Percentiles rank a stretch among this genome's conserved stretches.
phyloP scores from a whole-genome alignment of 2,113 vertebrate species.

The Balaeniceps rex region DNA sequence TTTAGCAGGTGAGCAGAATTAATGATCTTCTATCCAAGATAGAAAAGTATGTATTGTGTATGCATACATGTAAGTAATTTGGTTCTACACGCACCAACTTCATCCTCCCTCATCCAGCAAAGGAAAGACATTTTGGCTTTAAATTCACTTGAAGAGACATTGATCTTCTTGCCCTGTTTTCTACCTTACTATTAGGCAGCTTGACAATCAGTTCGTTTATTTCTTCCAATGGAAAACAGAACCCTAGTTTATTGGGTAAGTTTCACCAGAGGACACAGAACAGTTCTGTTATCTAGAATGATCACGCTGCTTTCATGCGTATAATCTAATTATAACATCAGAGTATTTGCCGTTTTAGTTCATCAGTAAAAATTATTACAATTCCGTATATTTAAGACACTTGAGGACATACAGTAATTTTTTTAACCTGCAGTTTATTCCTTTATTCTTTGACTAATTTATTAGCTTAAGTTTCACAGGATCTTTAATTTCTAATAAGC shows the following conservation, averaged over 20 bases:
- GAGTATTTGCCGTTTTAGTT: background rate
- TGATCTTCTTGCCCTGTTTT: background rate
- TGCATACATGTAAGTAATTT: background rate
- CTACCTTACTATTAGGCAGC: background rate
- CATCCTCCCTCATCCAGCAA: background rate
- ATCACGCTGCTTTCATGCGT: slow-evolving; percentile 25
- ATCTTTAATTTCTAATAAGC: background rate
- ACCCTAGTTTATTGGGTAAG: slow-evolving; percentile 58
- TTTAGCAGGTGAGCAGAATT: background rate
- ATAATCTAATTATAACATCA: slow-evolving; percentile 36
- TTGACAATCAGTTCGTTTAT: slow-evolving; percentile 47
- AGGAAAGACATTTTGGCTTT: background rate
- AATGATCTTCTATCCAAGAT: background rate
- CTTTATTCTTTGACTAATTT: background rate
- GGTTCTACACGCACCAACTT: background rate
- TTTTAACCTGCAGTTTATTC: background rate
- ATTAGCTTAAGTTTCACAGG: background rate
- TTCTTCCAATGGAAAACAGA: slow-evolving; percentile 62
- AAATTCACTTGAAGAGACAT: background rate
- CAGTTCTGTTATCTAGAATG: slow-evolving; percentile 22
- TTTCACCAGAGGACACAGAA: slow-evolving; percentile 68
- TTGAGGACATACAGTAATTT: background rate
- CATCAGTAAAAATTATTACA: background rate
- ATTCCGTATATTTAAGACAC: background rate
- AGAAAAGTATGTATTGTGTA: background rate